These are phyloP conservation scores for Peromyscus attwateri DNA, from an alignment of 2,797 vertebrate genomes.

Conservation along the genomic window DNA sequence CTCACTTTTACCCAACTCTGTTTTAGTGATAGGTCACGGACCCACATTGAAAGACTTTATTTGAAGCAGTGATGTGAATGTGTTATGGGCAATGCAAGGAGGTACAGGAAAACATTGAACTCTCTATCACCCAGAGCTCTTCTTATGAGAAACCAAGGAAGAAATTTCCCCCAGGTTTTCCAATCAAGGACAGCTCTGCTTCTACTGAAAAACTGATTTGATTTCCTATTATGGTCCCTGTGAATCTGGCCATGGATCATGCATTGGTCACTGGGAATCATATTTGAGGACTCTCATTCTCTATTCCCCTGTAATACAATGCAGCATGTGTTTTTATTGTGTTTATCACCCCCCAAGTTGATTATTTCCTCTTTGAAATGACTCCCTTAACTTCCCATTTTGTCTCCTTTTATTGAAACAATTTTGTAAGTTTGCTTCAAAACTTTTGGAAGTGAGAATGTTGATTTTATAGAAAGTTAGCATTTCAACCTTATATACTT, in stretches of 20 bases:
- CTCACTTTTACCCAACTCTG: slow-evolving; percentile 58
- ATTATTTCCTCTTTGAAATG: background rate
- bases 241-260: slow-evolving; percentile 44
- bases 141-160: slow-evolving; percentile 68
- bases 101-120: slow-evolving; percentile 30
- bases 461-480: background rate
- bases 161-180: slow-evolving; percentile 68
- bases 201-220: slow-evolving; percentile 66
- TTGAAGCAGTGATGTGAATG: slow-evolving; percentile 60
- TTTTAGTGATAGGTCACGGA: slow-evolving; percentile 51
- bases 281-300: background rate
- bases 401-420: background rate
- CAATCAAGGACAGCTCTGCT: slow-evolving; percentile 65
- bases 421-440: slow-evolving; percentile 36
- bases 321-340: slow-evolving; percentile 9
- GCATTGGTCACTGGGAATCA: background rate
- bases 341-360: background rate
- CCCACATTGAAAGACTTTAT: slow-evolving; percentile 50
- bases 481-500: background rate
- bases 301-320: background rate
- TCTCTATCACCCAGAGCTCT: slow-evolving; percentile 43
- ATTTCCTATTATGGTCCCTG: slow-evolving; percentile 61
- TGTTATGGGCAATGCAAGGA: background rate
- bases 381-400: slow-evolving; percentile 5
- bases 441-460: slow-evolving; percentile 4